Evolutionary conservation across 2,888 invertebrate genomes (phyloP).

Genomic region (Deroplatys truncata): DNA sequence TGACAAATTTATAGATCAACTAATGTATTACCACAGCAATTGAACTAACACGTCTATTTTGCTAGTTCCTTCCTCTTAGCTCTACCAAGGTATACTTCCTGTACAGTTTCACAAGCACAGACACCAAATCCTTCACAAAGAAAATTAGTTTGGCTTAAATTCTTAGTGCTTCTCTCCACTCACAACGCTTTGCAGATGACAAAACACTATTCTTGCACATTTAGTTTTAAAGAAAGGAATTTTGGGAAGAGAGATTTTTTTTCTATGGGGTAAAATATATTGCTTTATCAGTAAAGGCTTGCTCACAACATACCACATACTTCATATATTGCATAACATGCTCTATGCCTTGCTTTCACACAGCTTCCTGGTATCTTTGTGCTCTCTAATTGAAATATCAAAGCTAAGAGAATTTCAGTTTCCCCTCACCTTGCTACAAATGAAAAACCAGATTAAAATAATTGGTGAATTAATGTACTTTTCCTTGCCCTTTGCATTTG

Average conservation of each 20-base stretch:
- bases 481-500: too few relatives aligned
- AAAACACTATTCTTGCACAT: neutral
- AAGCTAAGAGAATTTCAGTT: too few relatives aligned
- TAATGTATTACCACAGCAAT: slow-evolving; percentile 9
- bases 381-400: too few relatives aligned
- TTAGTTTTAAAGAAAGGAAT: neutral
- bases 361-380: neutral
- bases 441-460: too few relatives aligned
- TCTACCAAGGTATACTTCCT: neutral
- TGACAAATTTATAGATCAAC: slow-evolving; percentile 21
- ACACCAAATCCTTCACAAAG: neutral
- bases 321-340: neutral
- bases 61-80: neutral
- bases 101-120: neutral
- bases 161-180: neutral
- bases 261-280: neutral
- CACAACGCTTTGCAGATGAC: neutral
- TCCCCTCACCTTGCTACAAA: too few relatives aligned
- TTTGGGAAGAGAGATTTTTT: neutral
- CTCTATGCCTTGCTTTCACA: neutral
- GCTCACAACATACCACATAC: neutral
- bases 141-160: neutral
- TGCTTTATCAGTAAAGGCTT: neutral
- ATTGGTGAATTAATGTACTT: too few relatives aligned
- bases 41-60: neutral